Base-by-base conservation (phyloP, 1,140 invertebrate genomes). In the Zeugodacus cucurbitae region DNA sequence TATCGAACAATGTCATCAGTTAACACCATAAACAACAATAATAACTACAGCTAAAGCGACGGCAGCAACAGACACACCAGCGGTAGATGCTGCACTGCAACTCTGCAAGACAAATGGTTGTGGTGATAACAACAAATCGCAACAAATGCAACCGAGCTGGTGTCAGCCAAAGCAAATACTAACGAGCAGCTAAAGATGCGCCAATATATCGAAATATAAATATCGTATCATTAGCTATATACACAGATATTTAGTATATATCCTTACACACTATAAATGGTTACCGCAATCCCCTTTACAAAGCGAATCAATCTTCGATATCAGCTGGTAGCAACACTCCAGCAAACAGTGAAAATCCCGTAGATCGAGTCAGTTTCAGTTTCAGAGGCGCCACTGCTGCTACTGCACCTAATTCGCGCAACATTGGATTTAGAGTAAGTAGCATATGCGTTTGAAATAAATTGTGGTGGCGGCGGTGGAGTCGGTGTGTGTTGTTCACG, bases 81-180 rank as follows among this genome's bases (percentile, higher is more conserved):
- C 74, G n/a, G n/a, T n/a, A 82, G n/a, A 26, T 82, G 41, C 11
- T 48, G n/a, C 37, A 48, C 22, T 26, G 37, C 41, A 82, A 54
- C 22, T n/a, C 22, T n/a, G 22, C n/a, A 82, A 82, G 37, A 82
- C 74, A 82, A 82, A 82, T 48, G 26, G 41, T 22, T n/a, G n/a
- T 82, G 41, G 74, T 82, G 74, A 82, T 82, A 82, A 54, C 32
- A 74, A 74, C 41, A 82, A 82, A 82, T 48, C 74, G 22, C 41
- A 82, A 82, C 74, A 82, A 54, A 82, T 82, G 22, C 37, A 48
- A 34, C 1, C n/a, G 70, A 29, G 48, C 14, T 17, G 41, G 37
- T 44, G 32, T n/a, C 37, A 48, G n/a, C 37, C 34, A 82, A 54
- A 44, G 17, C 70, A 82, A 48, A 82, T 82, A 48, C 41, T 26